Evolutionary conservation across 2,113 vertebrate genomes (phyloP).

Genomic region (Brachyistius frenatus): DNA sequence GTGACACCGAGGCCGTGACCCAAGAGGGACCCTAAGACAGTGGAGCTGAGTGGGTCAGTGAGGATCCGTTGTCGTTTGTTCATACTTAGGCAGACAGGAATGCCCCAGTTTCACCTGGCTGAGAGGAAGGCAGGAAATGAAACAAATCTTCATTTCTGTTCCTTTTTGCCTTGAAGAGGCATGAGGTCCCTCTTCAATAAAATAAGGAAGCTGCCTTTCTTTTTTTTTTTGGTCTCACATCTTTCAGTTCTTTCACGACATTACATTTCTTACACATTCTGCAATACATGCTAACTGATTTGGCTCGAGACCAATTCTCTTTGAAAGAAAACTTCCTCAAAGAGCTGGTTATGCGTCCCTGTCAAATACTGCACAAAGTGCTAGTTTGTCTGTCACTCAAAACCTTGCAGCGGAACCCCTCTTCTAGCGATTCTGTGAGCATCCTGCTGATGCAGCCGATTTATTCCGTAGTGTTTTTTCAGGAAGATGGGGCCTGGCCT

Average conservation of each 20-base stretch:
- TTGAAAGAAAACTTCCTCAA: conserved; percentile 46
- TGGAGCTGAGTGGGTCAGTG: conserved; percentile 44
- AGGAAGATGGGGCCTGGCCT: conserved; percentile 56
- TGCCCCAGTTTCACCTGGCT: conserved; percentile 39
- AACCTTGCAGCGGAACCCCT: conserved; percentile 28
- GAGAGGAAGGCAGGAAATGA: conserved; percentile 33
- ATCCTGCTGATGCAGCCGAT: conserved; percentile 56
- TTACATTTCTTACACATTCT: neutral
- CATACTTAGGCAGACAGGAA: conserved; percentile 40
- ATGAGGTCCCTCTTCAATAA: conserved; percentile 6
- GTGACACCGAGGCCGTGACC: conserved; percentile 59
- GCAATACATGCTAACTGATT: conserved; percentile 20
- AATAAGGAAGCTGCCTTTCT: neutral
- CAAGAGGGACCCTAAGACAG: conserved; percentile 29
- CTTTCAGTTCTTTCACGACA: neutral
- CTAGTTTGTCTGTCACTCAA: conserved; percentile 60
- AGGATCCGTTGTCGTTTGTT: conserved; percentile 26
- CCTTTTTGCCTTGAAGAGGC: neutral
- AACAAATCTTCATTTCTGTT: neutral
- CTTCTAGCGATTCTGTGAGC: conserved; percentile 23
- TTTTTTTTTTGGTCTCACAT: neutral
- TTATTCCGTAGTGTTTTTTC: neutral
- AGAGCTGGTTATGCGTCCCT: conserved; percentile 51
- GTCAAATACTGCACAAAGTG: conserved; percentile 55
- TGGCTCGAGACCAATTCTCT: conserved; percentile 26